Evolutionary conservation across 2,797 vertebrate species (phyloP).

Genomic region (Anomalospiza imberbis): DNA sequence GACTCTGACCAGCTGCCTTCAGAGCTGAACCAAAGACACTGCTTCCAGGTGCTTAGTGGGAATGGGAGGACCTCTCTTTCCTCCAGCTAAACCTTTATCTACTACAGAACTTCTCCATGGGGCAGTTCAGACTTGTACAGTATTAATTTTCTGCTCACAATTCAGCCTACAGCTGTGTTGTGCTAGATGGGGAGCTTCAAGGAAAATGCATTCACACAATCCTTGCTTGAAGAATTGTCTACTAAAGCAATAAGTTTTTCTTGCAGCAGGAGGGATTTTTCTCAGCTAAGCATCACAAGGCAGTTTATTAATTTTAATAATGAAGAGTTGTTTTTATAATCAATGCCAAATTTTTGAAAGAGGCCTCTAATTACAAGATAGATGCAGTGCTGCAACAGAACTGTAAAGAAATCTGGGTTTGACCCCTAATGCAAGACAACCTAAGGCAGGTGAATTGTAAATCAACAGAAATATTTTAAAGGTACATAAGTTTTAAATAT

Average conservation of each 20-base stretch:
- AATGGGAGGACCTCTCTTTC: background rate
- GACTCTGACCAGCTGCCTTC: background rate
- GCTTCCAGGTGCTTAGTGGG: background rate
- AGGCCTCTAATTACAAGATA: background rate
- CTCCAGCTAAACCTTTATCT: background rate
- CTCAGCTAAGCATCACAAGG: background rate
- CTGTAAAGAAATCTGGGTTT: background rate
- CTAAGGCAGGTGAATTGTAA: background rate
- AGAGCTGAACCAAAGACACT: background rate
- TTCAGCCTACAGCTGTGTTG: background rate
- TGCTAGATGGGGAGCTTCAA: background rate
- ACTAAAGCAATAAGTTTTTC: background rate
- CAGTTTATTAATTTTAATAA: background rate
- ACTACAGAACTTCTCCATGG: background rate
- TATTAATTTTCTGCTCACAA: background rate
- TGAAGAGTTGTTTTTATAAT: background rate
- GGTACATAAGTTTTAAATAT: background rate
- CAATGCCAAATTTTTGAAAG: background rate
- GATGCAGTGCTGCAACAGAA: background rate
- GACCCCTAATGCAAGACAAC: background rate
- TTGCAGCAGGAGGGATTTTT: background rate
- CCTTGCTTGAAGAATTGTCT: background rate
- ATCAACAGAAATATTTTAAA: background rate
- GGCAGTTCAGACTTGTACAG: background rate
- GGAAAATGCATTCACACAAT: background rate